Percentiles rank a stretch among this genome's conserved stretches.
Evolutionary conservation across 2,888 invertebrate species (phyloP).

Genomic region (Axea sp.): DNA sequence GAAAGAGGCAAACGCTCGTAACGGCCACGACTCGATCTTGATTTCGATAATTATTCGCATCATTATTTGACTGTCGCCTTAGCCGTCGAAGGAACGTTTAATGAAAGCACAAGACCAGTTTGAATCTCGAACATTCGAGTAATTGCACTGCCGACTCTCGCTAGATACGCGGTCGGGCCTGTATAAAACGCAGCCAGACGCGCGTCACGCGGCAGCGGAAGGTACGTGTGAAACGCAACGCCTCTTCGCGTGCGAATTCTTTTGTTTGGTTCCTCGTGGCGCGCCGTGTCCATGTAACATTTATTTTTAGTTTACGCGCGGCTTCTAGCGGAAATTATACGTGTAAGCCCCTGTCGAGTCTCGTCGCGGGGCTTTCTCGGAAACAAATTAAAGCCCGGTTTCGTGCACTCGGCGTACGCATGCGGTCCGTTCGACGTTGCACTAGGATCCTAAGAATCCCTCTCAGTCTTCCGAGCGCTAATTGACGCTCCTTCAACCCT

Average conservation of each 20-base stretch:
- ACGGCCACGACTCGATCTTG: too few species aligned
- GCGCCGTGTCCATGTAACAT: conserved; percentile 55
- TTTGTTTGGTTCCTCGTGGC: conserved; percentile 57
- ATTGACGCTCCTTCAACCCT: conserved; percentile 25
- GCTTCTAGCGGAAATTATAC: conserved; percentile 62
- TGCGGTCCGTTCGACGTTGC: conserved; percentile 27
- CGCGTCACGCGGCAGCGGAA: conserved; percentile 57
- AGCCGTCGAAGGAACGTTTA: not conserved
- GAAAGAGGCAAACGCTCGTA: too few species aligned
- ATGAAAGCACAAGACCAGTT: conserved; percentile 1
- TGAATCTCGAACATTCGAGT: conserved; percentile 32
- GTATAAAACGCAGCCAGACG: conserved; percentile 37
- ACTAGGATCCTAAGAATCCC: conserved; percentile 26
- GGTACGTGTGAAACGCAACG: conserved; percentile 62
- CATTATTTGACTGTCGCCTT: too few species aligned
- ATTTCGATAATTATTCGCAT: too few species aligned
- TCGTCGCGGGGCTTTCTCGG: conserved; percentile 55
- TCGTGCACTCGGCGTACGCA: conserved; percentile 44
- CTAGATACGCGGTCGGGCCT: conserved; percentile 18
- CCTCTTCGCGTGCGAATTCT: conserved; percentile 62
- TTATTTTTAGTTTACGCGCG: conserved; percentile 63
- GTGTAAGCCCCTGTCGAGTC: conserved; percentile 35
- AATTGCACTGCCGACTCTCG: conserved; percentile 27
- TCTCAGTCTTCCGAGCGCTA: conserved; percentile 26
- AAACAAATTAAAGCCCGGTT: conserved; percentile 58